Base-by-base conservation (phyloP, 1,140 invertebrate genomes). In the Acromyrmex echinatior region DNA sequence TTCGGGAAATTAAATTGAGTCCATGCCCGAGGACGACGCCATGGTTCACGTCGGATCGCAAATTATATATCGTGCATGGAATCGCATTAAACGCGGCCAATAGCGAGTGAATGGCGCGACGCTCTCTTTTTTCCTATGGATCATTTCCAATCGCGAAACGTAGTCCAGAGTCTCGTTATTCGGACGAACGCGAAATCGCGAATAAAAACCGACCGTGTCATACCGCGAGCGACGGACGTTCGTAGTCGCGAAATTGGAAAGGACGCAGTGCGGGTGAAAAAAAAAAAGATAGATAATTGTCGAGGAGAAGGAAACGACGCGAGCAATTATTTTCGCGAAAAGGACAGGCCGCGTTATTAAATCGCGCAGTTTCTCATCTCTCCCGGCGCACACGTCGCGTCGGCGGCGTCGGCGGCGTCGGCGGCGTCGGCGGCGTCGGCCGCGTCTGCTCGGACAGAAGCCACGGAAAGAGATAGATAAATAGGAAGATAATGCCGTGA, bases 311-410 rank as follows among this genome's bases (percentile, higher is more conserved):
- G 66, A 63, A 65, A 10, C 58, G 66, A 51, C 45, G 78, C 45
- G 86, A 71, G 53, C 85, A 90, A 90, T 90, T 90, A 90, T 90
- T 90, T 87, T 68, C 71, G 74, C 68, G 88, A 87, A 74, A 79
- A 77, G 58, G 79, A 84, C 71, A 53, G 73, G 39, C 56, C 60
- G 73, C 71, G 86, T 89, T 90, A 87, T 89, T 90, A 89, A 88
- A 90, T 89, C 78, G 88, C 49, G 65, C 78, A 79, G 82, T 89
- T 81, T 87, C 74, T 90, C 89, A 84, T 89, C 73, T 89, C 73
- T 73, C 51, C n/a, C 60, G 60, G 60, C 60, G 51, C 68, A 56
- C 49, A n/a, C 18, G 78, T 74, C 53, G 53, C 53, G 35, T 66
- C 31, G 65, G 21, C 28, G 66, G 70, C 66, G 14, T 35, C 53